These are phyloP conservation scores for Taenioides sp. DNA, from an alignment of 2,797 vertebrate species.

Conservation along the genomic window DNA sequence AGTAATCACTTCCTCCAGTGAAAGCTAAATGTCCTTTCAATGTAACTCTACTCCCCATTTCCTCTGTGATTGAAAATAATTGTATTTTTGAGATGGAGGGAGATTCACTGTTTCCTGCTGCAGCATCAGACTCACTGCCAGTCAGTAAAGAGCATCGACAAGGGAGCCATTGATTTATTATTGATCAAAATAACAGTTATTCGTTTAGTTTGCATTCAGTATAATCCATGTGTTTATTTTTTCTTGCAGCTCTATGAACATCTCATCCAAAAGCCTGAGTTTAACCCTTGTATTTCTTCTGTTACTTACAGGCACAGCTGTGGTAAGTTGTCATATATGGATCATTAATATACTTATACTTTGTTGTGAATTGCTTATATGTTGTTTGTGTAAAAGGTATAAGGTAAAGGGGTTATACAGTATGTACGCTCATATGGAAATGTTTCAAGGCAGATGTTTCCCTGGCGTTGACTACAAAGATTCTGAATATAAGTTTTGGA, in stretches of 20 bases:
- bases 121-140: constrained; percentile 28
- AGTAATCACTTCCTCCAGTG: constrained; percentile 51
- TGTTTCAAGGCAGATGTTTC: constrained; percentile 57
- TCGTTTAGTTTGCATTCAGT: not conserved
- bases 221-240: not conserved
- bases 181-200: not conserved
- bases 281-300: constrained; percentile 51
- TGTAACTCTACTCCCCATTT: constrained; percentile 52
- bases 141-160: constrained; percentile 16
- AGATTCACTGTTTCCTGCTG: constrained; percentile 41
- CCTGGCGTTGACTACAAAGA: constrained; percentile 64
- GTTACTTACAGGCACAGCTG: constrained; percentile 30
- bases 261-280: constrained; percentile 48
- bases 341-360: not conserved
- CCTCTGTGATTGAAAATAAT: constrained; percentile 43
- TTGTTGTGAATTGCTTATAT: not conserved
- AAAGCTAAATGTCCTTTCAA: constrained; percentile 35
- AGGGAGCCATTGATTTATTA: not conserved
- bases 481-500: constrained; percentile 25
- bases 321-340: constrained; percentile 53
- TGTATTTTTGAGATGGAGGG: constrained; percentile 43
- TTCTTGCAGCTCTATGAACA: constrained; percentile 14
- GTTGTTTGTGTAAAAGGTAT: constrained; percentile 8
- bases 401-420: constrained; percentile 9
- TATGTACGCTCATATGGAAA: constrained; percentile 54